Percentiles rank a stretch among this genome's conserved stretches.
Conservation (phyloP, 2,113 vertebrate genomes). For the Ploceus nigricollis region DNA sequence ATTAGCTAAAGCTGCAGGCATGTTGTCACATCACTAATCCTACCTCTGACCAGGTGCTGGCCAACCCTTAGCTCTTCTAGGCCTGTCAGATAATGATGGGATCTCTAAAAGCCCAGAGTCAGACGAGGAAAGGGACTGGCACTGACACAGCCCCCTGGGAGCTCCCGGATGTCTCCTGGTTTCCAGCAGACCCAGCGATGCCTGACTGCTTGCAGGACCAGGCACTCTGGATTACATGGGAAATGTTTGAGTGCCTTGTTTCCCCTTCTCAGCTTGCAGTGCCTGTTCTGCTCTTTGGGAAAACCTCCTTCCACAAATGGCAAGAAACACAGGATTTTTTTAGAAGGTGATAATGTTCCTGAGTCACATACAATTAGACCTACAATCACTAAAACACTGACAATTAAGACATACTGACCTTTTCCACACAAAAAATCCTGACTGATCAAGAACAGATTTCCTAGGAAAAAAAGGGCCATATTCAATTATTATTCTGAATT, state of each 20-base stretch:
- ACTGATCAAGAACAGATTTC: neutral
- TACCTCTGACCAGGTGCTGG: neutral
- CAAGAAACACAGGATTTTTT: neutral
- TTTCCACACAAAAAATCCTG: neutral
- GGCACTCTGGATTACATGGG: neutral
- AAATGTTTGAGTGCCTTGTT: neutral
- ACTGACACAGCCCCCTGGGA: neutral
- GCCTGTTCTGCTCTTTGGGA: neutral
- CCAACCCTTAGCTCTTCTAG: neutral
- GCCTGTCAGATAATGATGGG: neutral
- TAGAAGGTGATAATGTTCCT: neutral
- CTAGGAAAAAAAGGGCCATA: neutral
- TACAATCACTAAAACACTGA: neutral
- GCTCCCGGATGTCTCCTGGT: accelerated
- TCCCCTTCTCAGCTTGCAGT: neutral
- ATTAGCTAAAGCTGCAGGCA: neutral
- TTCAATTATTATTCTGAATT: neutral
- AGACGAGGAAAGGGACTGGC: neutral
- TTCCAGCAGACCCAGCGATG: neutral
- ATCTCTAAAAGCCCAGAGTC: neutral
- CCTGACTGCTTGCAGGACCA: neutral
- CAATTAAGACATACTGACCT: neutral
- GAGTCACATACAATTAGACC: neutral
- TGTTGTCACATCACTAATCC: neutral
- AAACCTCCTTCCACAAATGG: neutral